A percentile compares a stretch with the other conserved stretches of the same genome.
Evolutionary conservation across 1,140 invertebrate species (phyloP).

Genomic region (Lordiphosa mommai): DNA sequence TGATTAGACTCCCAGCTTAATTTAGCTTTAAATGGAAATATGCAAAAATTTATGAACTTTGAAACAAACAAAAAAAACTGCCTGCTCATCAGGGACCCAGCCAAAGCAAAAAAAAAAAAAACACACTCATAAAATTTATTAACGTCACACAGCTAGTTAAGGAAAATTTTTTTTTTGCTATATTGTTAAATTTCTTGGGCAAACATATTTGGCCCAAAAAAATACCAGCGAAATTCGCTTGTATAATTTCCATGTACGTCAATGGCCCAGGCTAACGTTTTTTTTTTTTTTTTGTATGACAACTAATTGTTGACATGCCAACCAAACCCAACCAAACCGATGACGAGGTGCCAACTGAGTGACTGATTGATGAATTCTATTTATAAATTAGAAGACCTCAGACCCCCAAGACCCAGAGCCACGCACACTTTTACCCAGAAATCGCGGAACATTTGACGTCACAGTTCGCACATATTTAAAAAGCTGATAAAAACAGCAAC

Average conservation of each 20-base stretch:
- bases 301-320: conserved; percentile 47
- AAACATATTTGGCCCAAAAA: conserved; percentile 21
- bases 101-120: too few relatives aligned
- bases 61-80: too few relatives aligned
- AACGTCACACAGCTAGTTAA: not conserved
- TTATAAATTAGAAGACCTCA: conserved; percentile 18
- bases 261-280: conserved; percentile 6
- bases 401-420: not conserved
- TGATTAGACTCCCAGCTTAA: too few relatives aligned
- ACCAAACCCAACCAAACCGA: not conserved
- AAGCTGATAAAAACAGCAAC: conserved; percentile 3
- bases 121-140: too few relatives aligned
- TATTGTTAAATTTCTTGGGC: not conserved
- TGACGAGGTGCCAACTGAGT: conserved; percentile 34
- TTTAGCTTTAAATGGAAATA: too few relatives aligned
- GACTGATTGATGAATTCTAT: conserved; percentile 37
- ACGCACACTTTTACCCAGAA: not conserved
- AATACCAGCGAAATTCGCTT: not conserved
- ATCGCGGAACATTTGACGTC: conserved; percentile 3
- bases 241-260: conserved; percentile 13
- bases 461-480: conserved; percentile 27
- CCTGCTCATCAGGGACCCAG: too few relatives aligned
- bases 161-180: not conserved
- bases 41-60: too few relatives aligned
- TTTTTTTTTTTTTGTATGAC: not conserved